phyloP scores from a whole-genome alignment of 2,888 invertebrate species.

The Autographa gamma region DNA sequence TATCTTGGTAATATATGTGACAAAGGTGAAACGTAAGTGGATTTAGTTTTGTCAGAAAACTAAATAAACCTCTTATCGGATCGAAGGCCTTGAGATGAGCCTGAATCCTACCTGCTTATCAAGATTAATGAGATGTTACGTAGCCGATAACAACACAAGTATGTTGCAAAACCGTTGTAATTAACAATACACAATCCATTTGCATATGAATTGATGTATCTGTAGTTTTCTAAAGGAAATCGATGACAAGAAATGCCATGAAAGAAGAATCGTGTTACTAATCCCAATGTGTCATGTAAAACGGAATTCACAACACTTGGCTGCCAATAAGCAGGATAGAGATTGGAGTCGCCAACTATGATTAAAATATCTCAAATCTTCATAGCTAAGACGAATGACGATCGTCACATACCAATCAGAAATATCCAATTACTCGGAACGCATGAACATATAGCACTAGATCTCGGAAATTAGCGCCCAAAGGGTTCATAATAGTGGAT shows the following conservation, averaged over 20 bases:
- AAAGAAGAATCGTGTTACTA: slow-evolving; percentile 42
- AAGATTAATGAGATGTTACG: slow-evolving; percentile 76
- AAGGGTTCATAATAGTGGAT: slow-evolving; percentile 36
- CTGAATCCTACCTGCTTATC: slow-evolving; percentile 77
- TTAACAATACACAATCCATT: slow-evolving; percentile 40
- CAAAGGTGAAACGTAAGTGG: slow-evolving; percentile 36
- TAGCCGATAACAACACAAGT: slow-evolving; percentile 54
- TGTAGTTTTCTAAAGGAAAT: slow-evolving; percentile 21
- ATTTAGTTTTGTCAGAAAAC: slow-evolving; percentile 53
- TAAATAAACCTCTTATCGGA: slow-evolving; percentile 75
- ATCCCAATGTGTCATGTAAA: slow-evolving; percentile 29
- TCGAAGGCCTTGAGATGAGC: slow-evolving; percentile 77
- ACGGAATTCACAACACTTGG: slow-evolving; percentile 28
- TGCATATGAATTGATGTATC: slow-evolving; percentile 11
- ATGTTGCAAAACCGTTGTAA: slow-evolving; percentile 46
- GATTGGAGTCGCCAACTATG: slow-evolving; percentile 9
- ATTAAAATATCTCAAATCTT: slow-evolving; percentile 22
- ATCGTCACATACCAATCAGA: slow-evolving; percentile 21
- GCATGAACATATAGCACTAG: slow-evolving; percentile 25
- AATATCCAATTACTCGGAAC: slow-evolving; percentile 33
- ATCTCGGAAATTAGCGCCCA: slow-evolving; percentile 37
- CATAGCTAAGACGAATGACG: slow-evolving; percentile 18
- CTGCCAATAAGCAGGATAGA: slow-evolving; percentile 11
- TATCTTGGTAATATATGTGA: slow-evolving; percentile 21
- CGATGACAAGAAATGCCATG: slow-evolving; percentile 28